These are phyloP conservation scores for Passer domesticus DNA, from an alignment of 2,113 vertebrate species.

Conservation along the genomic window DNA sequence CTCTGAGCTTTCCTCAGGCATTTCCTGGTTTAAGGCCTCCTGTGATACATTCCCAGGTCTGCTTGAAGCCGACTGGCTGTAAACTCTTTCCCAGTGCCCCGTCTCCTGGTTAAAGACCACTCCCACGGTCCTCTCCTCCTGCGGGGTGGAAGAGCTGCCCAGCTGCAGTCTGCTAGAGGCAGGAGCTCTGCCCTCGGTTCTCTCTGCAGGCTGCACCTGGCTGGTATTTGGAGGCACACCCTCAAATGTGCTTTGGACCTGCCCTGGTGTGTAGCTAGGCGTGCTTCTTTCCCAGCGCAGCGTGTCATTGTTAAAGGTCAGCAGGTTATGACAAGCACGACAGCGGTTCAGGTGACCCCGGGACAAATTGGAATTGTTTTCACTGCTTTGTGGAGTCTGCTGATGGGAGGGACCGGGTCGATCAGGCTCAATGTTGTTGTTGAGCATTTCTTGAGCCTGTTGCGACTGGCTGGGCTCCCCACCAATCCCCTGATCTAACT, in stretches of 20 bases:
- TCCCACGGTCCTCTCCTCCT: conserved; percentile 90
- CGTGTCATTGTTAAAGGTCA: conserved; percentile 97
- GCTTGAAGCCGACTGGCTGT: conserved; percentile 85
- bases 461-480: conserved; percentile 79
- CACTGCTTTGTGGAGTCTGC: conserved; percentile 80
- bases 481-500: conserved; percentile 86
- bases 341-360: conserved; percentile 94
- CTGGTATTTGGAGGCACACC: conserved; percentile 78
- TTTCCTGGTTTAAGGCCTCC: conserved; percentile 98
- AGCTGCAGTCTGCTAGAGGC: conserved; percentile 82
- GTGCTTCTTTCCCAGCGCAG: conserved; percentile 95
- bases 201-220: conserved; percentile 80
- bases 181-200: conserved; percentile 75
- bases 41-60: conserved; percentile 86
- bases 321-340: conserved; percentile 97
- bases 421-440: conserved; percentile 94
- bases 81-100: conserved; percentile 93
- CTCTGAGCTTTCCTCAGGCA: conserved; percentile 94
- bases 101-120: conserved; percentile 97
- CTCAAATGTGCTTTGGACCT: conserved; percentile 79
- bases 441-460: conserved; percentile 91
- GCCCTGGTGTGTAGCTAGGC: conserved; percentile 83
- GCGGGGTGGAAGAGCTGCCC: conserved; percentile 79
- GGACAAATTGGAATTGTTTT: conserved; percentile 83
- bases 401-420: conserved; percentile 87